Base-by-base conservation (phyloP, 2,888 invertebrate species). In the Dryobota labecula region DNA sequence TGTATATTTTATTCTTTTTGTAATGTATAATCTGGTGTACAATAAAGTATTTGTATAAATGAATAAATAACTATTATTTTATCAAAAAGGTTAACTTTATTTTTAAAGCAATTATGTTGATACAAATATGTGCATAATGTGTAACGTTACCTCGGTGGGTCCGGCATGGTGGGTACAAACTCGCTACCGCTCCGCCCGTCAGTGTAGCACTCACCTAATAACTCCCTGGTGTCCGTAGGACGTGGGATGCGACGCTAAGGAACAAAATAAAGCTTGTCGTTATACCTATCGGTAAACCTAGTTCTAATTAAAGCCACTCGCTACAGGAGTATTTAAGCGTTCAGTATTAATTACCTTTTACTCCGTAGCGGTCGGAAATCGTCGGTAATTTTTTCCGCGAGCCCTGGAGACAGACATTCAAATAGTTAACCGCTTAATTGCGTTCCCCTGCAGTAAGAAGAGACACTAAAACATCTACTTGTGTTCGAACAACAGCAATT, bases 341-440 rank as follows among this genome's bases (percentile, higher is more conserved):
- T 69, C 15, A 27, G 33, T 54, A 62, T 57, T 75, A 62, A 82
- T 70, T 54, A 75, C 41, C 7, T 45, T 7, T 61, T n/a, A 4
- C 20, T 54, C 24, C 2, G 24, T n/a, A n/a, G n/a, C 30, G n/a
- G 11, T n/a, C 45, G 20, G 33, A 24, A 33, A 18, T 47, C 47
- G 64, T 36, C 30, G 30, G 60, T 38, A 33, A 49, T 38, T 38
- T 27, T 47, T 51, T 51, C 47, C 53, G 53, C 49, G 24, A 47
- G 56, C 13, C 36, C 45, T 24, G n/a, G 24, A 68, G 60, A 51
- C 33, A 68, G 60, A 51, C 33, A 51, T 11, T 49, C 72, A 76
- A 78, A 69, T 78, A 78, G 71, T 75, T 76, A 79, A 70, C 78
- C 65, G 60, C 63, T 84, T 84, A 83, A 83, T 84, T 72, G 74